Percentiles rank a stretch among this genome's conserved stretches.
Evolutionary conservation across 2,113 vertebrate species (phyloP).

Genomic region (Albula glossodonta): DNA sequence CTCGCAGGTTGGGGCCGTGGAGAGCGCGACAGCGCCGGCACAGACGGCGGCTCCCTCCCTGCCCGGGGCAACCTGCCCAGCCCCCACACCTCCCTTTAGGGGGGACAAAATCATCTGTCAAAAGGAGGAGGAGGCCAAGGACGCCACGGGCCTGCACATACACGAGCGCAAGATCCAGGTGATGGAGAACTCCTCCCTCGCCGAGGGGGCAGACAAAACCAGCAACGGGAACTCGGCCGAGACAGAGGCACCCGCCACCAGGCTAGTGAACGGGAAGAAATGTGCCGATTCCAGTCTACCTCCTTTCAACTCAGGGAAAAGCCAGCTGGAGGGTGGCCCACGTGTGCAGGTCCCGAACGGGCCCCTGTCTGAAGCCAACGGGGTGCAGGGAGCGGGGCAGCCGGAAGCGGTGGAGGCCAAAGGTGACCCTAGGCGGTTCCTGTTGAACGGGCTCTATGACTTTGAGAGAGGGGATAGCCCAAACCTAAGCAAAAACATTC

Average conservation of each 20-base stretch:
- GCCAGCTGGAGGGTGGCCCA: conserved; percentile 80
- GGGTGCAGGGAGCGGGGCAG: conserved; percentile 85
- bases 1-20: conserved; percentile 61
- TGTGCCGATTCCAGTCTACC: conserved; percentile 96
- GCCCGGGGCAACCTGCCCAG: conserved; percentile 76
- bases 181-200: conserved; percentile 95
- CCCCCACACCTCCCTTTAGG: conserved; percentile 83
- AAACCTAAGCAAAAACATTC: conserved; percentile 98
- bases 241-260: conserved; percentile 79
- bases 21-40: conserved; percentile 67
- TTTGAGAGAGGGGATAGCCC: conserved; percentile 88
- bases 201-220: conserved; percentile 81
- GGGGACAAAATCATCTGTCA: conserved; percentile 99
- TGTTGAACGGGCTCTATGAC: conserved; percentile 97
- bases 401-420: conserved; percentile 71
- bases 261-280: conserved; percentile 96
- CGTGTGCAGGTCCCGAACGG: conserved; percentile 86
- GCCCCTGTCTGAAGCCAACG: conserved; percentile 81
- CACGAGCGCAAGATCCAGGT: conserved; percentile 98
- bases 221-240: conserved; percentile 90
- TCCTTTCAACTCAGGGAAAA: conserved; percentile 99
- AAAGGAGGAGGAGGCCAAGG: conserved; percentile 99
- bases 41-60: conserved; percentile 77
- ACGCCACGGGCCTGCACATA: conserved; percentile 94
- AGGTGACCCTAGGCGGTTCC: conserved; percentile 87